Evolutionary conservation across 2,888 invertebrate genomes (phyloP), one percentile per base, ranked within the genome.

Genomic region (Synergus laeviventris): DNA sequence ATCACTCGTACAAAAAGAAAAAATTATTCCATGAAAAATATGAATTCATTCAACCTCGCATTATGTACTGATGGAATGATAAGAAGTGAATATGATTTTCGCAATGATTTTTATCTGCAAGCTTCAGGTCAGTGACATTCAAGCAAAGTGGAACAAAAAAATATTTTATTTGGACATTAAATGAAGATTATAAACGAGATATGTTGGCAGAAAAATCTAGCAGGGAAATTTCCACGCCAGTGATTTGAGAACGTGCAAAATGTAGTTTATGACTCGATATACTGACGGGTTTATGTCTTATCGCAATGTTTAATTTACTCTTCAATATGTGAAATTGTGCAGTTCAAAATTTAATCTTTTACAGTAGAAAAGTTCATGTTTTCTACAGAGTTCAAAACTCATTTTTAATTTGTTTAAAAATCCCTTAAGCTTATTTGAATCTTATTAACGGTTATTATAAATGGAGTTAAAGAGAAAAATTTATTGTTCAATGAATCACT

Each of bases 241-340:
- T 11, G 21, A 39, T 18, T 66, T 66, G 45, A 45, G 12, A 66
- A 45, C 45, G 21, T 21, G 42, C 16, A 66, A 21, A 66, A 45
- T 42, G 8, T 21, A 66, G 24, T 49, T 70, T 70, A 49, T 70
- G 70, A 49, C 49, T 49, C 11, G n/a, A 70, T 70, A 49, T 49
- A 49, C n/a, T 3, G 9, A 31, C 45, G 45, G 45, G n/a, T 5
- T 49, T 81, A 76, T 80, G 80, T 80, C 81, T 81, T 81, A 81
- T 80, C 82, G 66, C 56, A 66, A 77, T 70, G 74, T 82, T 81
- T 82, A 80, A 81, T 81, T 31, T 81, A 79, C 81, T 73, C 62
- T 49, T 31, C n/a, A 16, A 42, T 66, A 21, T 49, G 9, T 49
- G 49, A 49, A 9, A n/a, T n/a, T n/a, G 2, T 9, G 2, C 5